These are phyloP conservation scores for Hyla sarda DNA, from an alignment of 2,113 vertebrate species.

Conservation along the genomic window DNA sequence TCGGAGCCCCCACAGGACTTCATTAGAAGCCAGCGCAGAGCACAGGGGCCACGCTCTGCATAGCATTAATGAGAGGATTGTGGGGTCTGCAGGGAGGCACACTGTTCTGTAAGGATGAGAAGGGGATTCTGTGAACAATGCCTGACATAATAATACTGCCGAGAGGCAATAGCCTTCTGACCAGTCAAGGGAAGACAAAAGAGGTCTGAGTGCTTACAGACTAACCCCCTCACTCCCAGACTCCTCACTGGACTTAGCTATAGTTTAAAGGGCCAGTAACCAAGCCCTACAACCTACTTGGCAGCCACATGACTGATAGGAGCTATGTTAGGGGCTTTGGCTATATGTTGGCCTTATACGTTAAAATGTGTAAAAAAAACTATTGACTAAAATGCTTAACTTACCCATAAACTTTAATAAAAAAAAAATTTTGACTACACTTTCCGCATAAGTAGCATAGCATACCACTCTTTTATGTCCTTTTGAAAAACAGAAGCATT, in stretches of 20 bases:
- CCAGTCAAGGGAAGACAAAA: neutral
- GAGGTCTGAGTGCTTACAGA: neutral
- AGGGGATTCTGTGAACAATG: slow-evolving; percentile 7
- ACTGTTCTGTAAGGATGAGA: slow-evolving; percentile 5
- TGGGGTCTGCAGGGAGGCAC: slow-evolving; percentile 27
- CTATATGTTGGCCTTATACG: no score
- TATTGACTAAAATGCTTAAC: no score
- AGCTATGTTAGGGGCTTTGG: no score
- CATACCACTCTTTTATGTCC: no score
- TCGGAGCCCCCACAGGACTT: slow-evolving; percentile 49
- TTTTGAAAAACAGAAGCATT: no score
- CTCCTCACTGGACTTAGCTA: neutral
- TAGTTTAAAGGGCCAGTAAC: no score
- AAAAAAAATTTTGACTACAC: no score
- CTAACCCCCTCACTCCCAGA: neutral
- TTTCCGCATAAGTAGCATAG: no score
- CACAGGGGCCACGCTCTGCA: slow-evolving; percentile 27
- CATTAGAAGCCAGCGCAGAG: slow-evolving; percentile 43
- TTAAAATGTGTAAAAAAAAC: no score
- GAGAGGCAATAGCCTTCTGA: neutral
- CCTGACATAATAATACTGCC: neutral
- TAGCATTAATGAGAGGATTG: slow-evolving; percentile 27
- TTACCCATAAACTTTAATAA: no score
- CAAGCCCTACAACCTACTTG: no score
- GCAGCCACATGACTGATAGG: no score